These are phyloP conservation scores for Heliangelus exortis DNA, from an alignment of 2,797 vertebrate species.

Conservation along the genomic window DNA sequence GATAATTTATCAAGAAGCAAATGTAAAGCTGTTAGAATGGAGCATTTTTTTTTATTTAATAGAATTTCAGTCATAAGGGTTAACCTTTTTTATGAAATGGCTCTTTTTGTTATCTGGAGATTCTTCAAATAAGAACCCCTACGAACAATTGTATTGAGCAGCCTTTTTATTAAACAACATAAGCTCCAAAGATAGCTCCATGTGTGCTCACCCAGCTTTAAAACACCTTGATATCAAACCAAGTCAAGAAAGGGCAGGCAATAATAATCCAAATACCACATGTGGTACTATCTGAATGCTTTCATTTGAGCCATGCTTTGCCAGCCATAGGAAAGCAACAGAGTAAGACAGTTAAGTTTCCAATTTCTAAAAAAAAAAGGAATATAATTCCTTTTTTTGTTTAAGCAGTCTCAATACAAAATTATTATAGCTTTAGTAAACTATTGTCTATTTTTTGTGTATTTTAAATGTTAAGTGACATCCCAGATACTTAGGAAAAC, in stretches of 20 bases:
- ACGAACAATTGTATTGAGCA: slow-evolving; percentile 19
- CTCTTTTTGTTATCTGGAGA: slow-evolving; percentile 19
- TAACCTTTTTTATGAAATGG: slow-evolving; percentile 12
- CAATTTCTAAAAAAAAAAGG: background rate
- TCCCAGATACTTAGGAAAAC: background rate
- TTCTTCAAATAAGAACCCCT: slow-evolving; percentile 5
- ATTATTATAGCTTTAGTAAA: background rate
- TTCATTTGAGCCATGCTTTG: background rate
- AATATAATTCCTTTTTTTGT: background rate
- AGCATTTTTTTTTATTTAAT: slow-evolving; percentile 13
- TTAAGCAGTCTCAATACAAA: background rate
- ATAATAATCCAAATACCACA: slow-evolving; percentile 46
- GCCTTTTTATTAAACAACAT: slow-evolving; percentile 49
- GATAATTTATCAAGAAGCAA: background rate
- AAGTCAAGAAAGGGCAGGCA: slow-evolving; percentile 32
- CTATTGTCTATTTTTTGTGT: background rate
- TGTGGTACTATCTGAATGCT: background rate
- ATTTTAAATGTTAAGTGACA: background rate
- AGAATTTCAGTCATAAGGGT: background rate
- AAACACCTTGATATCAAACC: slow-evolving; percentile 19
- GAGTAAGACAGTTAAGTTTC: background rate
- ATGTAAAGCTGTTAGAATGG: background rate
- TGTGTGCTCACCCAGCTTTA: slow-evolving; percentile 14
- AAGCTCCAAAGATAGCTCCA: slow-evolving; percentile 17
- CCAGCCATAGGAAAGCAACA: background rate